Conservation (phyloP, 2,797 vertebrate genomes). For the Apogon hyalosoma region DNA sequence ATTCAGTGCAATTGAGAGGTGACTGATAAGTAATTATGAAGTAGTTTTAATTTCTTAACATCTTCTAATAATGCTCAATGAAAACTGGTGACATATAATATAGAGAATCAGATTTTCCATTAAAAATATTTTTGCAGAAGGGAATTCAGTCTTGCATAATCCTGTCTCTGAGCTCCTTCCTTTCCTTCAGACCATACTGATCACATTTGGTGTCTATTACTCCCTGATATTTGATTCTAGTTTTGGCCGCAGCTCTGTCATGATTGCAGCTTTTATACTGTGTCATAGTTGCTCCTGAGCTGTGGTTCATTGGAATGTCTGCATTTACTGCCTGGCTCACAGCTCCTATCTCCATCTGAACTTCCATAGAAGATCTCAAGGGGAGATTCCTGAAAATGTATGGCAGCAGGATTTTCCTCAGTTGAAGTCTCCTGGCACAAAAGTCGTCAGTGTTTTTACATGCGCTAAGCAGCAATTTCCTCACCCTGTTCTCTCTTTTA, state of each 20-base stretch:
- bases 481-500: constrained; percentile 26
- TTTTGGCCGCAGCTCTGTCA: constrained; percentile 49
- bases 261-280: constrained; percentile 48
- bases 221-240: constrained; percentile 53
- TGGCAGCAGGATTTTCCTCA: constrained; percentile 56
- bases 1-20: too few relatives aligned
- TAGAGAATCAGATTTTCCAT: constrained; percentile 5
- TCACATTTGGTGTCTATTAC: constrained; percentile 43
- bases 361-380: constrained; percentile 61
- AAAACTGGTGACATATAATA: neutral
- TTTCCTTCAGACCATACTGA: constrained; percentile 46
- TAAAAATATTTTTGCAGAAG: constrained; percentile 19
- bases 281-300: constrained; percentile 61
- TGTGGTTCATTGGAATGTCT: constrained; percentile 68
- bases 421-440: constrained; percentile 55
- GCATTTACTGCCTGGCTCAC: constrained; percentile 69
- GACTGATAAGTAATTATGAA: neutral
- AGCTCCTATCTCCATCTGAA: constrained; percentile 54
- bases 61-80: constrained; percentile 1
- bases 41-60: neutral
- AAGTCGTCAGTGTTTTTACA: constrained; percentile 41
- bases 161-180: constrained; percentile 27
- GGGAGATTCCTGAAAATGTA: constrained; percentile 58
- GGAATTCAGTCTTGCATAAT: constrained; percentile 35
- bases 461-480: constrained; percentile 55